A percentile compares a stretch with the other conserved stretches of the same genome.
Evolutionary conservation across 2,113 vertebrate species (phyloP).

Genomic region (Bucco capensis): DNA sequence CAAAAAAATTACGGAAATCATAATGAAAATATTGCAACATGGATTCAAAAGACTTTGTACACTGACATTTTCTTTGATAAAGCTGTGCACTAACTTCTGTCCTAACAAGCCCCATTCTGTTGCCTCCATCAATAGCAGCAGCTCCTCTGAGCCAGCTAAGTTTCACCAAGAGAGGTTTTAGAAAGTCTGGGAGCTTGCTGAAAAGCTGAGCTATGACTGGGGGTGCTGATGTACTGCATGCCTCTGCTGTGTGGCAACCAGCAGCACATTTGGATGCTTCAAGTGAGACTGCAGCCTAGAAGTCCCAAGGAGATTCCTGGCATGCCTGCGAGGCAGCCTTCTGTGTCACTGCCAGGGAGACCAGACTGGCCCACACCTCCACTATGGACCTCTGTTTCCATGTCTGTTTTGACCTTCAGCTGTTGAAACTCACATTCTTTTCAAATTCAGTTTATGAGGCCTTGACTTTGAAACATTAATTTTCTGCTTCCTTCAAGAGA

Average conservation of each 20-base stretch:
- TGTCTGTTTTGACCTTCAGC: neutral
- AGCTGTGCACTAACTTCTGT: neutral
- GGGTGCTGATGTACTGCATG: neutral
- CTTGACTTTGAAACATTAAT: neutral
- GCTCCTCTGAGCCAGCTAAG: neutral
- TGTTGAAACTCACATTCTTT: neutral
- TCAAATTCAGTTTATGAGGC: neutral
- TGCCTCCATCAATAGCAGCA: accelerated
- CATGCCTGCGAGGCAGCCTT: neutral
- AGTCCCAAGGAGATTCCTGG: neutral
- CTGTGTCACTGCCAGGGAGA: neutral
- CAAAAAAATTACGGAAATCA: constrained; percentile 64
- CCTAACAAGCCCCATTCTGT: neutral
- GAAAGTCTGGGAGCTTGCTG: neutral
- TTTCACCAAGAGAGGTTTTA: neutral
- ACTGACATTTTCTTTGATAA: neutral
- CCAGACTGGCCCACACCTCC: neutral
- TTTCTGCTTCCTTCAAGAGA: neutral
- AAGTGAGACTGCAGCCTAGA: neutral
- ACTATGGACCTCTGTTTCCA: neutral
- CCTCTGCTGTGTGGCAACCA: neutral
- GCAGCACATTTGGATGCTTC: neutral
- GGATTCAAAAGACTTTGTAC: constrained; percentile 27
- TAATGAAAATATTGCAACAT: constrained; percentile 65
- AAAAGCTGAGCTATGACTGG: neutral